Percentiles rank a stretch among this genome's conserved stretches.
Evolutionary conservation across 2,888 invertebrate species (phyloP).

Genomic region (Elmis aenea): DNA sequence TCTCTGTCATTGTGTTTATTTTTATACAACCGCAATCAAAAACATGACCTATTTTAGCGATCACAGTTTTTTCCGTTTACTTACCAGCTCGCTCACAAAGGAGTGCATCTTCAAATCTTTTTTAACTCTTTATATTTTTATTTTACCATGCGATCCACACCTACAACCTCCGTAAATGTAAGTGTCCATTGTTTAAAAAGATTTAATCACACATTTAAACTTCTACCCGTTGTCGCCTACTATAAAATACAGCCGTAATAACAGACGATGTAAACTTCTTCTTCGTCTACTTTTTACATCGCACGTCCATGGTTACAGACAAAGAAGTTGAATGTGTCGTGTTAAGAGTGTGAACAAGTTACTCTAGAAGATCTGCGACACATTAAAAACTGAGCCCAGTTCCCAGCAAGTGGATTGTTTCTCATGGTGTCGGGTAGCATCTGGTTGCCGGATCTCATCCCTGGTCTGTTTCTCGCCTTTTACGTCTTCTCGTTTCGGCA

Average conservation of each 20-base stretch:
- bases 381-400: constrained; percentile 13
- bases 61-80: no score
- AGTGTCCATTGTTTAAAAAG: constrained; percentile 3
- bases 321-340: constrained; percentile 1
- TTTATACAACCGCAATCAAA: no score
- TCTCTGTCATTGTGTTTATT: no score
- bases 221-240: constrained; percentile 8
- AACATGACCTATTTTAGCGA: no score
- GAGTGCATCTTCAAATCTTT: no score
- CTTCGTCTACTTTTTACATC: not conserved
- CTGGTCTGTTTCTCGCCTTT: constrained; percentile 8
- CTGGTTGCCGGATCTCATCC: constrained; percentile 37
- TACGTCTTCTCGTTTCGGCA: not conserved
- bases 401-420: constrained; percentile 39
- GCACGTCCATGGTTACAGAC: not conserved
- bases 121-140: no score
- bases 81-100: no score
- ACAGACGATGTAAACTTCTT: not conserved
- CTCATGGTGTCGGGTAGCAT: constrained; percentile 44
- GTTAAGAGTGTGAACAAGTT: not conserved
- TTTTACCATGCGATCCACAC: no score
- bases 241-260: constrained; percentile 6
- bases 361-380: constrained; percentile 6
- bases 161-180: no score
- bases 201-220: constrained; percentile 6